Evolutionary conservation across 2,113 vertebrate genomes (phyloP), one percentile per base, ranked within the genome.

Genomic region (Toxotes jaculatrix): DNA sequence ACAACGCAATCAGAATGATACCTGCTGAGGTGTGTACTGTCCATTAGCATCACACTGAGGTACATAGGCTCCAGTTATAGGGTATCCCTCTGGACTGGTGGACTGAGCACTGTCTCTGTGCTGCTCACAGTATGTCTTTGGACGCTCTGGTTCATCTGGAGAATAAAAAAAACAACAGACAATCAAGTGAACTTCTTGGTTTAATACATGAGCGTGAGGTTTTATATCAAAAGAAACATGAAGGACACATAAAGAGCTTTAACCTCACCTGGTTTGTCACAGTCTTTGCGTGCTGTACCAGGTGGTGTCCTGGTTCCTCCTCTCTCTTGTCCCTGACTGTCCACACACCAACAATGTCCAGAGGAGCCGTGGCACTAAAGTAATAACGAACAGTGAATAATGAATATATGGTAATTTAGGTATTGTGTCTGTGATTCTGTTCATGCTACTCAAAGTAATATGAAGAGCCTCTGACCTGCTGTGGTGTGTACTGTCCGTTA

Each of bases 321-420:
- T 47, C 95, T 91, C 90, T 97, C 96, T 49, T 93, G 92, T n/a
- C 97, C 96, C 0, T 83, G 70, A 0, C 7, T 56, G 2, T 96
- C 93, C 85, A 98, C 96, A 0, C 97, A 98, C 96, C 97, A 97
- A 84, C 97, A 97, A 69, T 96, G 64, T 47, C 96, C 96, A 0
- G 93, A 95, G 74, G 94, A 93, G 12, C 92, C 1, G 0, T 96
- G 96, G 62, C 96, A 97, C 93, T 97, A 94, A 51, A 67, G 8
- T 0, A 38, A 53, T 27, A 68, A 21, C 1, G 36, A 38, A 38
- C 4, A 38, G 7, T 38, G 36, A n/a, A 21, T 2, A 45, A 16
- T 27, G 12, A 16, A n/a, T n/a, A n/a, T n/a, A 17, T 47, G 4
- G 16, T 43, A 2, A 43, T 43, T 43, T 43, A 43, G 42, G 4